Evolutionary conservation across 2,113 vertebrate species (phyloP), one percentile per base, ranked within the genome.

Genomic region (Solenodon paradoxus): DNA sequence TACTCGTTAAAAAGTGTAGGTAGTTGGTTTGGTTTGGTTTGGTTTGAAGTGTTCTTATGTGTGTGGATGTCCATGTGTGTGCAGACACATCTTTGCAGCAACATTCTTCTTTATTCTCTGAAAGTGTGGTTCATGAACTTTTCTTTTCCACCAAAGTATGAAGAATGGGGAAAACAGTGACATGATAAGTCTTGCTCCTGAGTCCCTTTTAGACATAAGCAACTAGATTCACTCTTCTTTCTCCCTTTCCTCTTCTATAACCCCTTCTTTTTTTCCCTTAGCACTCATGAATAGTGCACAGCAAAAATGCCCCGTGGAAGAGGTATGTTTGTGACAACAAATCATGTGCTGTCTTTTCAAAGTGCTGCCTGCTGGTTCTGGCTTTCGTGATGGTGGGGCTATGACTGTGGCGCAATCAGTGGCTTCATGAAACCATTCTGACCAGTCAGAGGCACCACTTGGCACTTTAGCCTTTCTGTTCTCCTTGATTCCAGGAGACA

Each of bases 201-300:
- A 90, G 32, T 69, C 83, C 69, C 84, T 82, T 78, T 17, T 96
- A 94, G 79, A 88, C 69, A 71, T 88, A 96, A 96, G 94, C 95
- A 95, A 49, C 92, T 92, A 89, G 69, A 59, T 96, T 97, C 96
- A 80, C 79, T 97, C 95, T 94, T 75, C 63, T 86, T 28, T 38
- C 85, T 69, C 84, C 57, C 96, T 92, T 98, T 98, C 97, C 80
- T 98, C 93, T 97, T 97, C 98, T 98, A 68, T 98, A 98, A 98
- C 98, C 98, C 98, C 98, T 98, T 98, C 98, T 98, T 98, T 98
- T 98, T 98, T 97, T 94, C 97, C 97, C 97, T 98, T 96, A 98
- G 98, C 96, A 98, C 97, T 98, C 98, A 98, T 98, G 98, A 98
- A 97, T 98, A 98, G 98, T 98, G 94, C 96, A 98, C 97, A 96